Base-by-base conservation (phyloP, 2,113 vertebrate species). In the Microtus pennsylvanicus region DNA sequence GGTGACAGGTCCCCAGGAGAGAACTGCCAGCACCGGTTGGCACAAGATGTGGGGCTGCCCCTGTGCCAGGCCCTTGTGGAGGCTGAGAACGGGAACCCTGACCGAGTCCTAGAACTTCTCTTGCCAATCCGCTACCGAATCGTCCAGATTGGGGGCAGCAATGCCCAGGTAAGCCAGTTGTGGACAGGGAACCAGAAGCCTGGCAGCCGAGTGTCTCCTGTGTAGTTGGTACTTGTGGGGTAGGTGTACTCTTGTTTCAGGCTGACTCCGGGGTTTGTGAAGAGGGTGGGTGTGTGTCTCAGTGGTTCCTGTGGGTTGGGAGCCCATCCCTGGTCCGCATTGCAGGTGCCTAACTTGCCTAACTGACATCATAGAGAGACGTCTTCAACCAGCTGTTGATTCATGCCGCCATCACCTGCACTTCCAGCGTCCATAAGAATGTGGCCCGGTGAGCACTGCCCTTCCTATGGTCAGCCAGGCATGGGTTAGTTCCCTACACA, bases 341-440 rank as follows among this genome's bases (percentile, higher is more conserved):
- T 2, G 5, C 2, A 5, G 10, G 47, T 14, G 12, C 63, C 80
- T 96, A 22, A 93, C 22, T 4, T 10, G n/a, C 85, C 55, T 5
- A 0, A 1, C 0, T 58, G 45, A 1, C 91, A 93, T 97, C 98
- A 21, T 98, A 99, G 99, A 99, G 99, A 95, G 99, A 99, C 21
- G 1, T 99, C 98, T 99, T 99, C 98, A 99, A 96, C 98, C 99
- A 99, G 96, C 92, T 99, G 21, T 86, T 99, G 70, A 99, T 99
- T 94, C 99, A 99, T 21, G 99, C 99, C 0, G 99, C 99, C 88
- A 96, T 99, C 81, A 99, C 99, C 90, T 99, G 99, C 0, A 98
- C 99, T 47, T 98, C 98, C 4, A 98, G 98, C 55, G 89, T 93
- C 75, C 98, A 99, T 96, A 98, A 90, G 96, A 99, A 99, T 58